phyloP scores from a whole-genome alignment of 2,797 vertebrate genomes.

The Cuniculus paca region DNA sequence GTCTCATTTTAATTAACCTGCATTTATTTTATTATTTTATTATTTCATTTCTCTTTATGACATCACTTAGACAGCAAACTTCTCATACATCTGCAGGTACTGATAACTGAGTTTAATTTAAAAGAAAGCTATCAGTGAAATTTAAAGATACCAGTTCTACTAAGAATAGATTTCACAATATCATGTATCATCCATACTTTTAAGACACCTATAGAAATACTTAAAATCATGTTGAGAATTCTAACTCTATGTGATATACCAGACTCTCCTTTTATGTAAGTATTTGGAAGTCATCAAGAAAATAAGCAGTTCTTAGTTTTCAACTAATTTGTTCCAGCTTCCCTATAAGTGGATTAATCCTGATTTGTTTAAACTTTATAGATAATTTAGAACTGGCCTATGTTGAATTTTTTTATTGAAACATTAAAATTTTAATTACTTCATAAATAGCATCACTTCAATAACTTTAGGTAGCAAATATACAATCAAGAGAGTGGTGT shows the following conservation, averaged over 20 bases:
- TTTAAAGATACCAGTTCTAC: slow-evolving; percentile 46
- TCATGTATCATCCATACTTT: slow-evolving; percentile 12
- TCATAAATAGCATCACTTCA: not conserved
- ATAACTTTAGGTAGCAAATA: not conserved
- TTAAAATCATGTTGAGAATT: not conserved
- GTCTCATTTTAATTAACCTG: slow-evolving; percentile 78
- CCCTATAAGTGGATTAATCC: not conserved
- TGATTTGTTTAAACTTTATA: not conserved
- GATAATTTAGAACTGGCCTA: slow-evolving; percentile 8
- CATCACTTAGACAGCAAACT: slow-evolving; percentile 71
- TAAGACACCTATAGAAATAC: not conserved
- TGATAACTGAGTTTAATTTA: slow-evolving; percentile 70
- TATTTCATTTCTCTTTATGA: slow-evolving; percentile 65
- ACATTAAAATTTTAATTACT: slow-evolving; percentile 23
- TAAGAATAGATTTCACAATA: not conserved
- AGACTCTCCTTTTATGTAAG: slow-evolving; percentile 3
- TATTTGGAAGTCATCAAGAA: not conserved
- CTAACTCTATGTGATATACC: not conserved
- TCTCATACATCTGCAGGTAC: slow-evolving; percentile 40
- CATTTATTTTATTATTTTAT: slow-evolving; percentile 63
- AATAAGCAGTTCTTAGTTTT: slow-evolving; percentile 31
- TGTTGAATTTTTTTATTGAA: slow-evolving; percentile 7
- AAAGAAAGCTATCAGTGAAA: slow-evolving; percentile 56
- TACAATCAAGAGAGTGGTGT: not conserved
- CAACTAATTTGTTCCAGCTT: slow-evolving; percentile 9